Evolutionary conservation across 2,888 invertebrate species (phyloP).

Genomic region (Bhutanitis thaidina): DNA sequence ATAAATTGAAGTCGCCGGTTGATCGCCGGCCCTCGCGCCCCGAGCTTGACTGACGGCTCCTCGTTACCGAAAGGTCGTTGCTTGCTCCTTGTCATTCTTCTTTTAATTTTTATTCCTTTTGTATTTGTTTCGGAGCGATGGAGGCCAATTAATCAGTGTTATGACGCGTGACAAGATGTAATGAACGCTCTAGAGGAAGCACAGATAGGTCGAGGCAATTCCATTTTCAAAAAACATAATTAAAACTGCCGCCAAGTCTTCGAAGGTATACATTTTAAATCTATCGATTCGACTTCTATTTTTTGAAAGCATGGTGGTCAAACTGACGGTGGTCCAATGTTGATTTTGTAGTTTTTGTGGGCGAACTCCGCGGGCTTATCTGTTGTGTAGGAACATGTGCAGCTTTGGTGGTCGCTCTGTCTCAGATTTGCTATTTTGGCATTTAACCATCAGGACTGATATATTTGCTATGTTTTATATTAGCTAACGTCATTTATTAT

Average conservation of each 20-base stretch:
- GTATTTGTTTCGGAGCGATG: conserved; percentile 40
- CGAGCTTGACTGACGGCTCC: conserved; percentile 58
- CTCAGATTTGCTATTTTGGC: neutral
- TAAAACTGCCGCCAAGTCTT: neutral
- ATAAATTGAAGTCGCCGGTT: conserved; percentile 1
- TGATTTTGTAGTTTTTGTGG: conserved; percentile 16
- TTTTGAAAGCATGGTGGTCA: conserved; percentile 8
- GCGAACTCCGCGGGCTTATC: neutral
- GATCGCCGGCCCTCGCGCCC: conserved; percentile 12
- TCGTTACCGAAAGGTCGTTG: conserved; percentile 70
- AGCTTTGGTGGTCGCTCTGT: conserved; percentile 14
- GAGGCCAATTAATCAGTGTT: conserved; percentile 71
- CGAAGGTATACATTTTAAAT: conserved; percentile 9
- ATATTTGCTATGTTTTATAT: neutral
- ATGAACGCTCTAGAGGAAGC: conserved; percentile 41
- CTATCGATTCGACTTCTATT: conserved; percentile 19
- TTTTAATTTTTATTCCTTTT: conserved; percentile 45
- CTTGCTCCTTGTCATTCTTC: conserved; percentile 45
- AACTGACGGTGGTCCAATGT: conserved; percentile 14
- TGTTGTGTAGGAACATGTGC: conserved; percentile 2
- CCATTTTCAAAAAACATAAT: neutral
- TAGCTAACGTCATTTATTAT: too few species aligned
- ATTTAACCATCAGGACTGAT: conserved; percentile 2
- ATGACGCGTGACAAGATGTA: conserved; percentile 68
- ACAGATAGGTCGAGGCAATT: conserved; percentile 9